A percentile compares a stretch with the other conserved stretches of the same genome.
phyloP scores from a whole-genome alignment of 2,113 vertebrate species.

The Desmodus rotundus region DNA sequence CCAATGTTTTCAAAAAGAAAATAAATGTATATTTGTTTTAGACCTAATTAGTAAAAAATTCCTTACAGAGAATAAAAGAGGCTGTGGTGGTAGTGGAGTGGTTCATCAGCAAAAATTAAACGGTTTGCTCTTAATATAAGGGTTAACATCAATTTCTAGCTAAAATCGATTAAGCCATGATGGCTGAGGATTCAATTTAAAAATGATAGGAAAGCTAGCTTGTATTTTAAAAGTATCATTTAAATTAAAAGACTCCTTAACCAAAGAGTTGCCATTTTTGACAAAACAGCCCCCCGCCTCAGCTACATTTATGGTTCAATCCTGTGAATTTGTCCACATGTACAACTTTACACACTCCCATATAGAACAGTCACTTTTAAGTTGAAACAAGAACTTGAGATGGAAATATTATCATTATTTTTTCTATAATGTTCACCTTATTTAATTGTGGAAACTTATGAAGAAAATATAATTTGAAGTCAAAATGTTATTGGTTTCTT shows the following conservation, averaged over 20 bases:
- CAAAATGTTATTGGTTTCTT: not conserved
- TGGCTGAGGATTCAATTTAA: not conserved
- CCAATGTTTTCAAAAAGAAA: not conserved
- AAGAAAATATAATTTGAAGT: not conserved
- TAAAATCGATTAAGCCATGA: not conserved
- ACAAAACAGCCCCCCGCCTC: not conserved
- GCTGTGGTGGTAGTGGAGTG: not conserved
- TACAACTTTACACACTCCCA: not conserved
- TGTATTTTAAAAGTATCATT: not conserved
- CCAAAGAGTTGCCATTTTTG: not conserved
- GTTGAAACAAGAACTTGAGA: not conserved
- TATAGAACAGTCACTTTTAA: not conserved
- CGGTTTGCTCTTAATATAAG: not conserved
- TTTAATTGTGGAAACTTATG: not conserved
- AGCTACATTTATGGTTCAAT: not conserved
- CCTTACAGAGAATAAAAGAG: not conserved
- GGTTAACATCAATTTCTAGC: not conserved
- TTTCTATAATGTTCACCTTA: not conserved
- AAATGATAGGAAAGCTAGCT: not conserved
- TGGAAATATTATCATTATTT: not conserved
- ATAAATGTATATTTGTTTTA: not conserved
- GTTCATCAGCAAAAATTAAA: not conserved
- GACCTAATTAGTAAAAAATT: not conserved
- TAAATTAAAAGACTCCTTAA: not conserved
- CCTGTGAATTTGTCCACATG: not conserved